Percentiles rank a stretch among this genome's conserved stretches.
Evolutionary conservation across 2,888 invertebrate species (phyloP).

Genomic region (Eutolmus rufibarbis): DNA sequence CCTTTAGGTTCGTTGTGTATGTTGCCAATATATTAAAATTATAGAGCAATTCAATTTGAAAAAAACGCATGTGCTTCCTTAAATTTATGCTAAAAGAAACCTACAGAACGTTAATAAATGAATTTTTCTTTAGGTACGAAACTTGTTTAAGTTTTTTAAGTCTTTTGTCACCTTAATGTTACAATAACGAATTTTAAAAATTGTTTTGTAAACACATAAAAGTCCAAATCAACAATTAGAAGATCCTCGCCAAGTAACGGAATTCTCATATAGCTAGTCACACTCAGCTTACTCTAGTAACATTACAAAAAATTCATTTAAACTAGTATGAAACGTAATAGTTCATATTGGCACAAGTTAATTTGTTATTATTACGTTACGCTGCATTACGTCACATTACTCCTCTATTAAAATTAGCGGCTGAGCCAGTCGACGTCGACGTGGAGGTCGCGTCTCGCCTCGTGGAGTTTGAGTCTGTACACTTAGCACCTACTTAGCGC

Average conservation of each 20-base stretch:
- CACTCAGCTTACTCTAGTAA: constrained; percentile 30
- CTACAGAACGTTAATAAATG: background rate
- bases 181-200: constrained; percentile 32
- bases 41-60: background rate
- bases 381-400: background rate
- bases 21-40: background rate
- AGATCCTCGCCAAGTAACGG: constrained; percentile 15
- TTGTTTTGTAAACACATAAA: constrained; percentile 17
- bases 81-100: background rate
- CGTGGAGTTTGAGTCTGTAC: constrained; percentile 6
- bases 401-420: background rate
- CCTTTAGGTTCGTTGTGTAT: background rate
- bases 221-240: constrained; percentile 35
- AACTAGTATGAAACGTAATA: constrained; percentile 37
- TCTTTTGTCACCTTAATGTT: constrained; percentile 27
- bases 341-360: constrained; percentile 38
- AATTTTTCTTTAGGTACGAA: background rate
- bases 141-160: background rate
- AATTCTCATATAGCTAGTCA: constrained; percentile 33
- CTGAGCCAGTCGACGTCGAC: background rate
- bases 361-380: background rate
- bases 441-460: background rate
- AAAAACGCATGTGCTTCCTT: background rate
- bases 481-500: constrained; percentile 12
- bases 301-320: constrained; percentile 34